These are phyloP conservation scores for Arizona elegans DNA, from an alignment of 2,113 vertebrate species.

Conservation along the genomic window DNA sequence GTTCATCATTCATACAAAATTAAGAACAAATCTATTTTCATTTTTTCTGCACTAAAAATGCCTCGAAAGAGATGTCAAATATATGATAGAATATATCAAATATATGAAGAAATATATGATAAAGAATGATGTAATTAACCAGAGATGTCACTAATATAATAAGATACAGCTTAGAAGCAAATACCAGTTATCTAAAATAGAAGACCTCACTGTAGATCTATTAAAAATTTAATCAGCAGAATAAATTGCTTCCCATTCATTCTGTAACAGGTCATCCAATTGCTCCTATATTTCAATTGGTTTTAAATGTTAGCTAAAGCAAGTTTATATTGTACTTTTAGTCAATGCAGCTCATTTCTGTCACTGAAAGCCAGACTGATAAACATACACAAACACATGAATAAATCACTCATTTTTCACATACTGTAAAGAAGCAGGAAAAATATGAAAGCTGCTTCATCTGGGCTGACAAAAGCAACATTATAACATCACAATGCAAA, in stretches of 20 bases:
- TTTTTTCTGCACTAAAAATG: neutral
- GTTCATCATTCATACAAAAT: neutral
- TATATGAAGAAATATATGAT: neutral
- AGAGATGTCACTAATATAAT: neutral
- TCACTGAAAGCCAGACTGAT: neutral
- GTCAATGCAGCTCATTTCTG: neutral
- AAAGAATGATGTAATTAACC: neutral
- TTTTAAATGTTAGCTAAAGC: neutral
- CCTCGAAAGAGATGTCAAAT: neutral
- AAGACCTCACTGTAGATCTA: neutral
- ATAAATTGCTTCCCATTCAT: neutral
- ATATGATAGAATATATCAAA: too few relatives aligned
- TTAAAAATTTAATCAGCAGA: neutral
- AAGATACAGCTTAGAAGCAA: neutral
- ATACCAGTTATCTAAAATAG: neutral
- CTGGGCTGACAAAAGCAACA: neutral
- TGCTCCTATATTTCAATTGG: neutral
- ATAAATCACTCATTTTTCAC: neutral
- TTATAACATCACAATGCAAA: neutral
- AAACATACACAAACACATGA: neutral
- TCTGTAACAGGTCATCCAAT: neutral
- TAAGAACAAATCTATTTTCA: neutral
- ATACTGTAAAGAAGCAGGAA: neutral
- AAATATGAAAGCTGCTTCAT: neutral
- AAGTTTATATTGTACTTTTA: neutral